Percentiles rank a stretch among this genome's conserved stretches.
These are phyloP conservation scores for Columba livia DNA, from an alignment of 2,113 vertebrate species.

Conservation along the genomic window DNA sequence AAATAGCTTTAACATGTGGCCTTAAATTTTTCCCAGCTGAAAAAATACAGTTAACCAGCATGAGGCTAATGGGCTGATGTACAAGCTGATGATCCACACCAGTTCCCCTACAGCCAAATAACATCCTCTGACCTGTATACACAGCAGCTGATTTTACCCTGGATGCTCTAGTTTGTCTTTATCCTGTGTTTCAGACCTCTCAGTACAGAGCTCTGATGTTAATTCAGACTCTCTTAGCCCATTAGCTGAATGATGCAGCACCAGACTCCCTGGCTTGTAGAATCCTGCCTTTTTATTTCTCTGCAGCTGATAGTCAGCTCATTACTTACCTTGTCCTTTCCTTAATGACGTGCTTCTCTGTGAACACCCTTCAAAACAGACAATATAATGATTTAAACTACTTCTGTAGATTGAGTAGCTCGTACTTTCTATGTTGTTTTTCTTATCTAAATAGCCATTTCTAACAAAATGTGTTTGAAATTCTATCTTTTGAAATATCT, in stretches of 20 bases:
- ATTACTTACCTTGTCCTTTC: constrained; percentile 54
- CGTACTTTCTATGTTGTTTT: neutral
- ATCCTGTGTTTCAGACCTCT: neutral
- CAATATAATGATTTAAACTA: neutral
- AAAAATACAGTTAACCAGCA: constrained; percentile 43
- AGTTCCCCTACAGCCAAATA: neutral
- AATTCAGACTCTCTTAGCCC: constrained; percentile 15
- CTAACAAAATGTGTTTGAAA: neutral
- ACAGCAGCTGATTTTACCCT: neutral
- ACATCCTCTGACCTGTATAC: neutral
- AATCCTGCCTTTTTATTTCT: neutral
- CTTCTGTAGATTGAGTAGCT: neutral
- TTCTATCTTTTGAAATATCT: neutral
- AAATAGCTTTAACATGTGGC: constrained; percentile 17
- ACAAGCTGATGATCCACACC: constrained; percentile 42
- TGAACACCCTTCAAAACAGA: constrained; percentile 6
- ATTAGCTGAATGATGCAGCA: constrained; percentile 5
- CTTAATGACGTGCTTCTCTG: neutral
- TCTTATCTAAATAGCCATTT: neutral
- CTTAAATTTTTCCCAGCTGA: constrained; percentile 44
- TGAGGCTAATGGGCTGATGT: constrained; percentile 43
- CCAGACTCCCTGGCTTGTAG: neutral
- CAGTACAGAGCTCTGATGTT: neutral
- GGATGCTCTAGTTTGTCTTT: constrained; percentile 20
- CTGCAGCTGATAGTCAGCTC: neutral